Evolutionary conservation across 1,140 invertebrate genomes (phyloP).

Genomic region (Scylla paramamosain): DNA sequence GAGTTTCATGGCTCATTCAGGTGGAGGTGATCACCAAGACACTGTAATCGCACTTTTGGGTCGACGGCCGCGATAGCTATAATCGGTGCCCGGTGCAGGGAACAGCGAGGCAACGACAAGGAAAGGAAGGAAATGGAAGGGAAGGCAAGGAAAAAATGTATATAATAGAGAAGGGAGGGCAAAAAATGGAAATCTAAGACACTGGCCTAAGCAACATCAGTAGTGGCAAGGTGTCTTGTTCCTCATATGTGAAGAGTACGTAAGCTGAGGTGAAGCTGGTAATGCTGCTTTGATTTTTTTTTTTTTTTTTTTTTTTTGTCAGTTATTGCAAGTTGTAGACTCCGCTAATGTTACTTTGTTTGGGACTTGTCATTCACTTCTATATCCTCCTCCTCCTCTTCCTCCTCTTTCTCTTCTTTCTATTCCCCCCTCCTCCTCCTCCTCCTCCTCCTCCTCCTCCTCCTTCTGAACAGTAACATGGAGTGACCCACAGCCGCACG

Average conservation of each 20-base stretch:
- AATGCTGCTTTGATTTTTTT: neutral
- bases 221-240: neutral
- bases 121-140: neutral
- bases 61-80: slow-evolving; percentile 47
- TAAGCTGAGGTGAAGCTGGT: neutral
- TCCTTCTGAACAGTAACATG: neutral
- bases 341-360: neutral
- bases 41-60: slow-evolving; percentile 42
- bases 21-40: slow-evolving; percentile 63
- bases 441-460: neutral
- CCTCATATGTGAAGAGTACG: neutral
- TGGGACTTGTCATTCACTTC: neutral
- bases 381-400: neutral
- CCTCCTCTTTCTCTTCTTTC: slow-evolving; percentile 11
- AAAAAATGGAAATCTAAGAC: neutral
- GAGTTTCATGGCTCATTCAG: slow-evolving; percentile 65
- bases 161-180: neutral
- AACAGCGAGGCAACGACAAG: neutral
- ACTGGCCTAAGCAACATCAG: neutral
- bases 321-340: neutral
- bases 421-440: neutral
- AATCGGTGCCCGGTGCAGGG: slow-evolving; percentile 39
- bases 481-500: neutral
- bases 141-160: neutral
- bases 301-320: too few species aligned